phyloP scores from a whole-genome alignment of 2,113 vertebrate species.

The Mastomys natalensis region DNA sequence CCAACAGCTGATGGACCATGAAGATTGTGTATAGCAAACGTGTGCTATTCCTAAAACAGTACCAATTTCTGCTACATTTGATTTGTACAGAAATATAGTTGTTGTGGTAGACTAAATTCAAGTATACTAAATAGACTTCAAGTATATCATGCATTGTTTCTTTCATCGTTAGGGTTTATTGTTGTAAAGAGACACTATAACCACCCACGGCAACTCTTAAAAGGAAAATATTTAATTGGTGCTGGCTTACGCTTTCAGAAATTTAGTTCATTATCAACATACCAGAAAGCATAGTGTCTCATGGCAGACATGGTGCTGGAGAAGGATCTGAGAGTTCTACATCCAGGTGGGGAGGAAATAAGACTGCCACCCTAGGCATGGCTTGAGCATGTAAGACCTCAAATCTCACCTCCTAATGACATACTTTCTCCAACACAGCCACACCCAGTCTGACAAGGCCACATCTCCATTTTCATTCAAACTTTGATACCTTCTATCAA shows the following conservation, averaged over 20 bases:
- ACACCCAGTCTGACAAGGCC: neutral
- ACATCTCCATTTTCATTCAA: neutral
- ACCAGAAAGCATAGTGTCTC: no score
- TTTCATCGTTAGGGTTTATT: neutral
- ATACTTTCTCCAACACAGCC: neutral
- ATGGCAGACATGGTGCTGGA: neutral
- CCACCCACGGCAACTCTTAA: neutral
- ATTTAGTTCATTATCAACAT: no score
- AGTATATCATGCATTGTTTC: no score
- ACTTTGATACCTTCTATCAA: neutral
- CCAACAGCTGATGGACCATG: neutral
- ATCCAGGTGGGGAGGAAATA: neutral
- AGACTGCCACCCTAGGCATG: neutral
- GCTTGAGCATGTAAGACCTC: neutral
- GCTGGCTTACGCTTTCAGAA: no score
- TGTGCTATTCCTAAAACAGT: neutral
- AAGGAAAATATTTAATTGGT: neutral
- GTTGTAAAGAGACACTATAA: neutral
- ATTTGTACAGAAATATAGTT: neutral
- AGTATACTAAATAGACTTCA: no score
- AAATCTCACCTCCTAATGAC: neutral
- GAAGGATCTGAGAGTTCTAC: no score
- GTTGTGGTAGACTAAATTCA: neutral
- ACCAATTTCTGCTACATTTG: neutral
- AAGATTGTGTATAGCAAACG: rapidly evolving